phyloP scores from a whole-genome alignment of 92 coral and sea anemone genomes.

The Porites cylindrica region DNA sequence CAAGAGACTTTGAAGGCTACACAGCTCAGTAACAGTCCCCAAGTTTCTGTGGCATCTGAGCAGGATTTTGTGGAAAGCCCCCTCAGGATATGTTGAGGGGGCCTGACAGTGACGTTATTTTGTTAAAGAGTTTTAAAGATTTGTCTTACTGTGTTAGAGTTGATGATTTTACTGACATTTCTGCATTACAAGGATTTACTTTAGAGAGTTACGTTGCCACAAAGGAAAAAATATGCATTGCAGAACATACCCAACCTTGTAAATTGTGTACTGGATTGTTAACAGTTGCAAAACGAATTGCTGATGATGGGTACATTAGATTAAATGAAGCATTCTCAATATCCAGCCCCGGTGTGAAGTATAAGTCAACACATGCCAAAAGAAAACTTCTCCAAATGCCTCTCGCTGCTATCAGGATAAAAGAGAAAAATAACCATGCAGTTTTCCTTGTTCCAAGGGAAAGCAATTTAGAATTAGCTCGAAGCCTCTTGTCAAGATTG shows the following conservation, averaged over 20 bases:
- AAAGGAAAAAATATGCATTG: slow-evolving; percentile 33
- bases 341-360: slow-evolving; percentile 42
- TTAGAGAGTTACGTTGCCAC: slow-evolving; percentile 32
- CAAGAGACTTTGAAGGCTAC: too few species aligned
- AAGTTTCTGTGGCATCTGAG: too few species aligned
- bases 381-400: slow-evolving; percentile 69
- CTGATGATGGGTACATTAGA: slow-evolving; percentile 56
- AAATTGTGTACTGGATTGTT: slow-evolving; percentile 38
- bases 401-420: slow-evolving; percentile 48
- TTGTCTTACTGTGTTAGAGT: slow-evolving; percentile 39
- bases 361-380: slow-evolving; percentile 47
- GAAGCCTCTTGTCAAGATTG: too few species aligned
- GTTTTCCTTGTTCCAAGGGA: too few species aligned
- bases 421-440: slow-evolving; percentile 26
- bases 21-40: too few species aligned
- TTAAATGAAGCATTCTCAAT: slow-evolving; percentile 51
- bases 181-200: slow-evolving; percentile 45
- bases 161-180: slow-evolving; percentile 49
- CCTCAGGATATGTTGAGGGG: too few species aligned
- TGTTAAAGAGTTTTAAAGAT: slow-evolving; percentile 49
- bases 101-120: too few species aligned
- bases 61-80: too few species aligned
- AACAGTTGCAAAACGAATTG: slow-evolving; percentile 52
- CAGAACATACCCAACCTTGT: slow-evolving; percentile 61
- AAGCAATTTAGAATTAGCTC: too few species aligned